Evolutionary conservation across 2,113 vertebrate genomes (phyloP).

Genomic region (Argyrosomus japonicus): DNA sequence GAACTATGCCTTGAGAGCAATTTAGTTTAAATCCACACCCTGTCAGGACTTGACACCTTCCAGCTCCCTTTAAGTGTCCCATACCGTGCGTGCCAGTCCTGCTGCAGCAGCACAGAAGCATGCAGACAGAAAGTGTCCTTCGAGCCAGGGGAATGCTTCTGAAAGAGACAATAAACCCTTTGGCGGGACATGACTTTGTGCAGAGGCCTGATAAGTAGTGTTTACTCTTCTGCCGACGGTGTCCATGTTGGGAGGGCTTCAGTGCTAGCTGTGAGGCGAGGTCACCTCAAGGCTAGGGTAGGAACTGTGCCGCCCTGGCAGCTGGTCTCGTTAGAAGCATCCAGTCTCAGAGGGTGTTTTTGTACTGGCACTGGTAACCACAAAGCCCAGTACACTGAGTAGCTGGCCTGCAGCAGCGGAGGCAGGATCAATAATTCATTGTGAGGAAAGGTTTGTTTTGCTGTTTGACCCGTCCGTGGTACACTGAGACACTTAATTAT

Average conservation of each 20-base stretch:
- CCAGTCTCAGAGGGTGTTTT: conserved; percentile 26
- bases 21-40: conserved; percentile 6
- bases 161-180: conserved; percentile 13
- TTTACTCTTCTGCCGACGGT: conserved; percentile 16
- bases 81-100: conserved; percentile 40
- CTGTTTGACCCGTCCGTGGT: conserved; percentile 26
- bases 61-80: conserved; percentile 35
- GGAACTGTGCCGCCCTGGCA: neutral
- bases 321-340: conserved; percentile 15
- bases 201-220: conserved; percentile 25
- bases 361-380: conserved; percentile 40
- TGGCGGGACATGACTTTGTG: conserved; percentile 8
- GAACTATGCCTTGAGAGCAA: conserved; percentile 13
- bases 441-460: conserved; percentile 55
- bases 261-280: neutral
- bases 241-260: conserved; percentile 44
- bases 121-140: conserved; percentile 8
- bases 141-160: conserved; percentile 22
- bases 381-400: conserved; percentile 34
- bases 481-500: conserved; percentile 44
- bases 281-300: conserved; percentile 40
- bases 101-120: conserved; percentile 20
- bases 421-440: conserved; percentile 72
- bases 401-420: conserved; percentile 13
- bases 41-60: conserved; percentile 53